Evolutionary conservation across 2,113 vertebrate species (phyloP), one percentile per base, ranked within the genome.

Genomic region (Carollia perspicillata): DNA sequence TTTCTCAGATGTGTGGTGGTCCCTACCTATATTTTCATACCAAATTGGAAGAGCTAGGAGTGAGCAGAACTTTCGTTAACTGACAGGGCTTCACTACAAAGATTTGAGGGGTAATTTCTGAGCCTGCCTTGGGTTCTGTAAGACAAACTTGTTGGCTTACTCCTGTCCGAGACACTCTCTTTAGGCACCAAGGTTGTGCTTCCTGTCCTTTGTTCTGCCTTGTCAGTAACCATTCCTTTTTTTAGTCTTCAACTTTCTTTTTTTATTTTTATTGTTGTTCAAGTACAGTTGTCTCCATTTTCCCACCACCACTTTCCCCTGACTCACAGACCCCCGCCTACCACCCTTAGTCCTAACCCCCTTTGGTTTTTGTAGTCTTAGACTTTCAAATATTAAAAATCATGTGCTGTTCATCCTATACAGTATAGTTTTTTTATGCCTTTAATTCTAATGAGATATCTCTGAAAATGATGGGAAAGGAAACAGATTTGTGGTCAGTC

Each of bases 391-490:
- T 9, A 63, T 68, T 66, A 84, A 91, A 91, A 93, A 47, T 26
- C 11, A 33, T 69, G 49, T 79, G 58, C 58, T 28, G 23, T 28
- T 28, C 28, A 60, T 60, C 58, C 26, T 75, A 12, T 63, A 44
- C 53, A 63, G 7, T 55, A 4, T 86, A 30, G 60, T 26, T 77
- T 68, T 53, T 42, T 65, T 84, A 79, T 90, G 35, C 16, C 42
- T 85, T 90, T 72, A 93, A 63, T 90, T 93, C 8, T 91, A 53
- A 26, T 72, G 55, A 90, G 55, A 81, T 69, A 63, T 84, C 11
- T 89, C 47, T 68, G 40, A 85, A 60, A 77, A 26, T 30, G 71
- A 14, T 8, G n/a, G 26, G 20, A 51, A 33, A 80, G 17, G 78
- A 90, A 80, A 49, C 89, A 89, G 33, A 72, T 72, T 84, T 95